phyloP scores from a whole-genome alignment of 1,140 invertebrate genomes.

The Aphis gossypii region DNA sequence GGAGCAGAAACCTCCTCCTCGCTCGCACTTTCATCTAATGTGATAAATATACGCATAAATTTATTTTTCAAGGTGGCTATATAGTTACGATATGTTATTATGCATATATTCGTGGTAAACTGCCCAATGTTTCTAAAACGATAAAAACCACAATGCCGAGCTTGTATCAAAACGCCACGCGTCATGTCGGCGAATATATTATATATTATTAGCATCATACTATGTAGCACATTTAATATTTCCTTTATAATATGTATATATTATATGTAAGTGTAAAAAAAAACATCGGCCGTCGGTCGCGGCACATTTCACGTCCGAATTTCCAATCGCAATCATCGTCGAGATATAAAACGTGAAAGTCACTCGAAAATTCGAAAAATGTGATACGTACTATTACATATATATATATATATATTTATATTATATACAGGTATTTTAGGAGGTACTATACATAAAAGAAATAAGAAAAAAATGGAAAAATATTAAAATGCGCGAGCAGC shows the following conservation, averaged over 20 bases:
- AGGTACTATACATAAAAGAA: neutral
- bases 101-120: neutral
- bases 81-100: neutral
- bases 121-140: constrained; percentile 15
- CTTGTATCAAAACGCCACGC: neutral
- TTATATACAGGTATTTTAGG: neutral
- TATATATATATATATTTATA: neutral
- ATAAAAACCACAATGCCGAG: neutral
- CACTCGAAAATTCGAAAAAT: neutral
- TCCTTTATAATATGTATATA: neutral
- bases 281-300: neutral
- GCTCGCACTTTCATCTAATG: constrained; percentile 22
- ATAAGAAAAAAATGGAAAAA: neutral
- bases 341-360: neutral
- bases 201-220: neutral
- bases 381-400: neutral
- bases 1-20: neutral
- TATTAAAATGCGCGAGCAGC: neutral
- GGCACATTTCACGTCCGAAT: constrained; percentile 25
- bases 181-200: neutral
- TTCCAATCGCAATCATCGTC: neutral
- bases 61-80: neutral
- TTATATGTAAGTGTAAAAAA: neutral
- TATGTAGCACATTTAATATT: neutral
- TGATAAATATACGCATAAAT: neutral